phyloP scores from a whole-genome alignment of 1,140 invertebrate genomes.

The Charaxes varanes region DNA sequence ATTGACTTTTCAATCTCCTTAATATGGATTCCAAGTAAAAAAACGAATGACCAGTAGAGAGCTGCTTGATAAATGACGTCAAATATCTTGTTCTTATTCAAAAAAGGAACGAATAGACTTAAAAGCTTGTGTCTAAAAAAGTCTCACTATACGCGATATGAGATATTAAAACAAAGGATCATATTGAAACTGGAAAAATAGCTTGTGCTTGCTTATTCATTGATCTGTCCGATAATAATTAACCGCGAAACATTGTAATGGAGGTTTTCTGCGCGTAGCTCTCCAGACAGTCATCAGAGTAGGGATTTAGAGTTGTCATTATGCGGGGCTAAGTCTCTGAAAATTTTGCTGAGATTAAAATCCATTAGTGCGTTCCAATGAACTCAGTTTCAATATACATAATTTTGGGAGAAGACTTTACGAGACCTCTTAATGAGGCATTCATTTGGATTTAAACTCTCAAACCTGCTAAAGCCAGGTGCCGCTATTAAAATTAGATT shows the following conservation, averaged over 20 bases:
- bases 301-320: too few relatives aligned
- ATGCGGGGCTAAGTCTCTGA: too few relatives aligned
- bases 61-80: too few relatives aligned
- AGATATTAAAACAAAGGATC: neutral
- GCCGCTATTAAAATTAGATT: constrained; percentile 10
- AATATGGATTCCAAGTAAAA: constrained; percentile 1
- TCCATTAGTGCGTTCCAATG: constrained; percentile 13
- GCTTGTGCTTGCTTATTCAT: neutral
- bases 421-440: constrained; percentile 10
- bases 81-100: too few relatives aligned
- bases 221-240: constrained; percentile 3
- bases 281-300: too few relatives aligned
- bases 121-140: too few relatives aligned
- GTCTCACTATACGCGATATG: neutral
- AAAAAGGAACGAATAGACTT: too few relatives aligned
- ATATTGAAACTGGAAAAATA: neutral
- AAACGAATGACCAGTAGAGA: too few relatives aligned
- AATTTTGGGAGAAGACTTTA: constrained; percentile 9
- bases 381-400: constrained; percentile 13
- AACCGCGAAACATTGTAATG: constrained; percentile 11
- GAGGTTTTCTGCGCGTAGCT: constrained; percentile 30
- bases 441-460: constrained; percentile 14
- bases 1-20: too few relatives aligned
- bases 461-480: constrained; percentile 7
- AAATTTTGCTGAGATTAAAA: constrained; percentile 11